Conservation (phyloP, 1,140 invertebrate genomes). For the Neotoxoptera formosana region DNA sequence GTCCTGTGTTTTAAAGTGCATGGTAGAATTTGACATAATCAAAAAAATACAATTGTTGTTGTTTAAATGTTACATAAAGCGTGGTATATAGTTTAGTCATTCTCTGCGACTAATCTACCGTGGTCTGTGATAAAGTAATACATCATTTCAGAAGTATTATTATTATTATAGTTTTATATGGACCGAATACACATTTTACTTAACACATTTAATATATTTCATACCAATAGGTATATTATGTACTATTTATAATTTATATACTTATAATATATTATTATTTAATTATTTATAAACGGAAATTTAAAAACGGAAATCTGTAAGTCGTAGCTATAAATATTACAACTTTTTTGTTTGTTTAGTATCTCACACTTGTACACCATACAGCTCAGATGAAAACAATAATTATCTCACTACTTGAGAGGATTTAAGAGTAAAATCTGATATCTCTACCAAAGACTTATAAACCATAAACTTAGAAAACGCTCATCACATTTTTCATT, state of each 20-base stretch:
- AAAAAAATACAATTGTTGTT: not conserved
- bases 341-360: not conserved
- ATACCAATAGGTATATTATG: not conserved
- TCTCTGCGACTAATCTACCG: not conserved
- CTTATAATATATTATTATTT: not conserved
- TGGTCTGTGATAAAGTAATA: not conserved
- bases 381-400: not conserved
- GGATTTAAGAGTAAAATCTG: not conserved
- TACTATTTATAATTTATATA: too few relatives aligned
- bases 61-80: not conserved
- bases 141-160: not conserved
- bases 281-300: not conserved
- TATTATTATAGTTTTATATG: not conserved
- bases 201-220: not conserved
- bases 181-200: not conserved
- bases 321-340: not conserved
- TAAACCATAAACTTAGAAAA: not conserved
- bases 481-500: not conserved
- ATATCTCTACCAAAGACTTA: not conserved
- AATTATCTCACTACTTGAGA: not conserved
- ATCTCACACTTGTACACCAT: not conserved
- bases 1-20: not conserved
- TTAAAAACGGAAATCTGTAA: not conserved
- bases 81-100: not conserved
- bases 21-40: not conserved